phyloP scores from a whole-genome alignment of 2,888 invertebrate genomes.

The Synergus japonicus region DNA sequence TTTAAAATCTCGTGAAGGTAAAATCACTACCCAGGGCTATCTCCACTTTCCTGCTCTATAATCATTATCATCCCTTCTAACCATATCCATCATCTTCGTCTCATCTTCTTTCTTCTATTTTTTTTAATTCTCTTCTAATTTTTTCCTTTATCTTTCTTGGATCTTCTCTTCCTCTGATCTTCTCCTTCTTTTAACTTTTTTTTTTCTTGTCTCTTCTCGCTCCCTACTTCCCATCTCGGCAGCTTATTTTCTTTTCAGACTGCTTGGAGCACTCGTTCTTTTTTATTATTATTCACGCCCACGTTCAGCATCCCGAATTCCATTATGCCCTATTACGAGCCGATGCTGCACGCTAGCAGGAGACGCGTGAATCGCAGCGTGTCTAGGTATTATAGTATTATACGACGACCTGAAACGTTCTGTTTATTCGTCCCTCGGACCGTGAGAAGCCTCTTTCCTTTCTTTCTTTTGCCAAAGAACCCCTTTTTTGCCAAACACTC shows the following conservation, averaged over 20 bases:
- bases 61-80: constrained; percentile 37
- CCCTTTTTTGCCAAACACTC: constrained; percentile 36
- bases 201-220: constrained; percentile 29
- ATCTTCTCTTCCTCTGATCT: constrained; percentile 7
- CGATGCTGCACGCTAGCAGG: constrained; percentile 52
- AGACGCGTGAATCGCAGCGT: constrained; percentile 57
- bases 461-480: constrained; percentile 35
- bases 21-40: constrained; percentile 33
- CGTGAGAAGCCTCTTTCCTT: constrained; percentile 53
- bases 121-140: constrained; percentile 16
- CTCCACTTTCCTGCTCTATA: constrained; percentile 36
- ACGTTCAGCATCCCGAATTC: constrained; percentile 63
- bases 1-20: constrained; percentile 30
- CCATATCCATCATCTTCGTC: constrained; percentile 24
- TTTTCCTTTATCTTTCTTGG: constrained; percentile 15
- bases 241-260: constrained; percentile 36
- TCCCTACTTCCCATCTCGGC: constrained; percentile 40
- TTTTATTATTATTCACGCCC: constrained; percentile 62
- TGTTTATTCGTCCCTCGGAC: constrained; percentile 54
- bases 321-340: constrained; percentile 67
- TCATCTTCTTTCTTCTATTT: constrained; percentile 8
- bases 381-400: constrained; percentile 45
- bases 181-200: constrained; percentile 28
- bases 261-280: constrained; percentile 46
- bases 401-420: constrained; percentile 51